These are phyloP conservation scores for Sitta carolinensis DNA, from an alignment of 2,797 vertebrate species.

Conservation along the genomic window DNA sequence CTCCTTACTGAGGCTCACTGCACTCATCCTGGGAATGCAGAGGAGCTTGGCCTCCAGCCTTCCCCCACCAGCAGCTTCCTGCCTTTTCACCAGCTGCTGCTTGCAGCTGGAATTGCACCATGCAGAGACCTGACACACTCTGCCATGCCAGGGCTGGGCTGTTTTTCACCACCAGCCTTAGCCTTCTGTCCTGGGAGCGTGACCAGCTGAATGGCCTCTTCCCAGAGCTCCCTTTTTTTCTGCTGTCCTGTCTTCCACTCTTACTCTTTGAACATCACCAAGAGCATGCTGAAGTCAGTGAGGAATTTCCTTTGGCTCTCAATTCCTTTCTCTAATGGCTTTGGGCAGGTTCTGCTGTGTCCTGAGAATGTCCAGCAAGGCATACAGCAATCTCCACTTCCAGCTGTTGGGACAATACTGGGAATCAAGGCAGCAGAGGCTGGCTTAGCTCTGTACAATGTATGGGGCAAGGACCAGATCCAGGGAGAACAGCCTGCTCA, in stretches of 20 bases:
- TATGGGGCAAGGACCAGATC: neutral
- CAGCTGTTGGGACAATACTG: neutral
- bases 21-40: neutral
- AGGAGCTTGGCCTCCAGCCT: neutral
- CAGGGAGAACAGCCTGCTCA: neutral
- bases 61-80: neutral
- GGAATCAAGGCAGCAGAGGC: neutral
- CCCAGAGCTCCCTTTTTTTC: neutral
- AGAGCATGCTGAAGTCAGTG: neutral
- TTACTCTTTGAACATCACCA: neutral
- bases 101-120: neutral
- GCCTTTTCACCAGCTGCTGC: neutral
- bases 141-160: neutral
- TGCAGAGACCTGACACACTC: accelerated
- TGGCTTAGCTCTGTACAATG: neutral
- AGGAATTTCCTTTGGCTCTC: neutral
- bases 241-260: neutral
- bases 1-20: neutral
- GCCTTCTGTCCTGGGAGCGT: neutral
- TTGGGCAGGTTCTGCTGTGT: neutral
- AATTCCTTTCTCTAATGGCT: neutral
- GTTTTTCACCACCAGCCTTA: neutral
- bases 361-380: neutral
- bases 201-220: neutral
- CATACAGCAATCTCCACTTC: neutral